Evolutionary conservation across 2,888 invertebrate species (phyloP), one percentile per base, ranked within the genome.

Genomic region (Euplexia lucipara): DNA sequence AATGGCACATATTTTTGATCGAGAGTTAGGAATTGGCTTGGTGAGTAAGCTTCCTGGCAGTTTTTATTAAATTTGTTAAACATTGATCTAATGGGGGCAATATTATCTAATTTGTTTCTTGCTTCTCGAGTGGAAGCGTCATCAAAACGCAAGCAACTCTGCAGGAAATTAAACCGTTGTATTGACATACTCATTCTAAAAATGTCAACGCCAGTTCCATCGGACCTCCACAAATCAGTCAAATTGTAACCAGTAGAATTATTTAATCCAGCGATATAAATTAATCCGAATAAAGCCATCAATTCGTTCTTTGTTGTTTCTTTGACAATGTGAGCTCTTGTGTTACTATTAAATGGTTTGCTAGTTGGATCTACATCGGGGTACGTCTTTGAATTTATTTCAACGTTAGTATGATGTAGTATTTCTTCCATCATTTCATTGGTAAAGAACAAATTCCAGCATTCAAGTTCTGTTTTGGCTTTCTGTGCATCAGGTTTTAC

Each of bases 151-250:
- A 74, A 16, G 22, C 64, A 65, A 34, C 39, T 53, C 22, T 64
- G 68, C 16, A 74, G 10, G 34, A 74, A 74, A 52, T 73, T 59
- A 35, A 73, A 74, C 14, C 74, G 47, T 18, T 64, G 63, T 32
- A 69, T 54, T 16, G 69, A 61, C 73, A 74, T 69, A 12, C 64
- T 58, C 59, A 69, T 62, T 10, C 73, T 63, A 64, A 74, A 74
- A 18, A 73, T 75, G 0, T 75, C 75, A 12, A 73, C 54, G 3
- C 73, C 73, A 10, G 65, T 69, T 0, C 74, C 75, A 34, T 75
- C 73, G 1, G 69, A 64, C 1, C 57, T 60, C 75, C 75, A 73
- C 30, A 75, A 56, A 39, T 73, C 68, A 35, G 53, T 62, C 47
- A 75, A 51, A 58, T 74, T 75, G 10, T 62, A 57, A 8, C 61